These are phyloP conservation scores for Sebastolobus alascanus DNA, from an alignment of 2,797 vertebrate species.

Conservation along the genomic window DNA sequence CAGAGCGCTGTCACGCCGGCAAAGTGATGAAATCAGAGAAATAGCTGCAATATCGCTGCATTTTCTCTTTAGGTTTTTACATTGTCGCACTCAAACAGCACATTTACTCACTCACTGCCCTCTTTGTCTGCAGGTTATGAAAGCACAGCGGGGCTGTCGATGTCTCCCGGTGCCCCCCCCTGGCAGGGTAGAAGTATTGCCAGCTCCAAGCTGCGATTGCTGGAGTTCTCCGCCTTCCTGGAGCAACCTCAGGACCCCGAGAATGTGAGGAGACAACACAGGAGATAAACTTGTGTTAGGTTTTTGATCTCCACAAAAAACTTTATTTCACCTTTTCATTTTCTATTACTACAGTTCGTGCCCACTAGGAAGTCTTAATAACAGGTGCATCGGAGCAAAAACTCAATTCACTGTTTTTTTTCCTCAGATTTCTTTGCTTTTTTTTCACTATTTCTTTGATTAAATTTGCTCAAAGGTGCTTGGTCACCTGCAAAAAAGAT, in stretches of 20 bases:
- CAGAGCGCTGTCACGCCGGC: constrained; percentile 54
- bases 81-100: constrained; percentile 20
- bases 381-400: neutral
- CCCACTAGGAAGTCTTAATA: neutral
- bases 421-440: neutral
- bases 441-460: neutral
- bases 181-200: constrained; percentile 95
- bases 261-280: constrained; percentile 84
- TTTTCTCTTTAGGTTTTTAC: constrained; percentile 39
- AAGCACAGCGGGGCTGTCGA: constrained; percentile 87
- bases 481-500: neutral
- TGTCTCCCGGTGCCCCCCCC: constrained; percentile 88
- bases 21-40: constrained; percentile 47
- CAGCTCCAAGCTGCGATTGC: constrained; percentile 93
- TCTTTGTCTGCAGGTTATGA: constrained; percentile 87
- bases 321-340: neutral
- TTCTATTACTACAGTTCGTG: neutral
- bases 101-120: constrained; percentile 7
- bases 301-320: neutral
- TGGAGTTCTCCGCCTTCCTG: constrained; percentile 96
- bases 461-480: neutral
- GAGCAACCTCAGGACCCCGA: constrained; percentile 94
- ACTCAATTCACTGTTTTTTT: neutral
- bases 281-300: neutral
- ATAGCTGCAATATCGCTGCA: constrained; percentile 33